Conservation (phyloP, 1,140 invertebrate genomes). For the Neoseiulus cucumeris region DNA sequence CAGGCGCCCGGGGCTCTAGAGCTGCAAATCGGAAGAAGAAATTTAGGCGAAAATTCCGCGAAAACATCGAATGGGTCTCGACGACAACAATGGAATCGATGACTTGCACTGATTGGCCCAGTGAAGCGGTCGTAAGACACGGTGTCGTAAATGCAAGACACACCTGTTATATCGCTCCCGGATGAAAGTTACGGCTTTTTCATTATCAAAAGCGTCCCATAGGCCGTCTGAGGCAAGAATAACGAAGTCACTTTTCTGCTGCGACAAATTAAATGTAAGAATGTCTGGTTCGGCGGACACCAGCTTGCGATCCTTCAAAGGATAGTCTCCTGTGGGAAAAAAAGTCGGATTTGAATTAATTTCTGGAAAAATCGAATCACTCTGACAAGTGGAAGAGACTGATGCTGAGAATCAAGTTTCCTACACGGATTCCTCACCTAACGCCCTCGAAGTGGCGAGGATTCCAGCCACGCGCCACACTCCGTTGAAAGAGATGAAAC, state of each 20-base stretch:
- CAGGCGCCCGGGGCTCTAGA: slow-evolving; percentile 11
- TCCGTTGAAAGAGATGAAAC: slow-evolving; percentile 80
- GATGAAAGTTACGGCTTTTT: slow-evolving; percentile 73
- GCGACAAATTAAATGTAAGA: slow-evolving; percentile 54
- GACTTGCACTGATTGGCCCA: no score
- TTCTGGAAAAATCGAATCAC: not conserved
- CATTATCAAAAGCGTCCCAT: slow-evolving; percentile 85
- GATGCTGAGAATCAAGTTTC: not conserved
- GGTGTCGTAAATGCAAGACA: no score
- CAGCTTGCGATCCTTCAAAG: slow-evolving; percentile 74
- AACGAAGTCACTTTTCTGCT: slow-evolving; percentile 59
- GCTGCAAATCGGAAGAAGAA: no score
- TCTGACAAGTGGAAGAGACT: not conserved
- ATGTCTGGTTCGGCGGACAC: slow-evolving; percentile 89
- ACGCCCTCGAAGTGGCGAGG: slow-evolving; percentile 73
- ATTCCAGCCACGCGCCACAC: slow-evolving; percentile 92
- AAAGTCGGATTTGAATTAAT: slow-evolving; percentile 26
- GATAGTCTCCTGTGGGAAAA: slow-evolving; percentile 52
- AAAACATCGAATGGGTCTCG: no score
- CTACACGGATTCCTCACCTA: slow-evolving; percentile 24
- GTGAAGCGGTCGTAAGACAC: no score
- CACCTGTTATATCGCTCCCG: slow-evolving; percentile 35
- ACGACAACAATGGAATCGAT: no score
- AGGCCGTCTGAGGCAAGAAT: slow-evolving; percentile 83
- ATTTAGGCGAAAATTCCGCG: no score